These are phyloP conservation scores for Oxystoma pomonae DNA, from an alignment of 2,888 invertebrate genomes.

Conservation along the genomic window DNA sequence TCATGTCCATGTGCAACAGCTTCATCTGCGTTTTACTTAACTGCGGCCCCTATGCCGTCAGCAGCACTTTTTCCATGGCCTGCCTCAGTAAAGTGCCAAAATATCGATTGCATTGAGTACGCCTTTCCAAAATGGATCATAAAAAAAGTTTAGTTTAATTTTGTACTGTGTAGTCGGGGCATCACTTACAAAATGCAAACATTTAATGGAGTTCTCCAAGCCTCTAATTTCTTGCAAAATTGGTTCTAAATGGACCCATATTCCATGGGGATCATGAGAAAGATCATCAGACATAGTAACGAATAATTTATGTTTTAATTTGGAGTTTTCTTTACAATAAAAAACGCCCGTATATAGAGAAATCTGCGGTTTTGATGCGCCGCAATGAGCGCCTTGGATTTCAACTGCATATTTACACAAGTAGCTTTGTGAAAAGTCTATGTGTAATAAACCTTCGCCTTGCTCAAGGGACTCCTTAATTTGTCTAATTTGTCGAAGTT, in stretches of 20 bases:
- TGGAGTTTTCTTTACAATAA: no score
- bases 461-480: background rate
- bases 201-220: background rate
- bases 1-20: background rate
- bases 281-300: background rate
- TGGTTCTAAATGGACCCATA: background rate
- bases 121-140: background rate
- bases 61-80: background rate
- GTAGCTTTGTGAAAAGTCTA: slow-evolving; percentile 8
- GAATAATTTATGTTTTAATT: background rate
- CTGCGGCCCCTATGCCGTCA: background rate
- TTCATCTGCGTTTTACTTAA: background rate
- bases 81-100: background rate
- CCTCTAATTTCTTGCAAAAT: background rate
- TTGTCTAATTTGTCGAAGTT: background rate
- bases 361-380: slow-evolving; percentile 3
- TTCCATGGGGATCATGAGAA: background rate
- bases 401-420: slow-evolving; percentile 5
- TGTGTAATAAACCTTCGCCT: slow-evolving; percentile 5
- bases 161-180: background rate
- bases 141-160: background rate
- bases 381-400: slow-evolving; percentile 4
- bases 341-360: background rate
- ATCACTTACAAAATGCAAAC: background rate
- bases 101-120: background rate